Conservation (phyloP, 2,113 vertebrate species). For the Rhinolophus sinicus region DNA sequence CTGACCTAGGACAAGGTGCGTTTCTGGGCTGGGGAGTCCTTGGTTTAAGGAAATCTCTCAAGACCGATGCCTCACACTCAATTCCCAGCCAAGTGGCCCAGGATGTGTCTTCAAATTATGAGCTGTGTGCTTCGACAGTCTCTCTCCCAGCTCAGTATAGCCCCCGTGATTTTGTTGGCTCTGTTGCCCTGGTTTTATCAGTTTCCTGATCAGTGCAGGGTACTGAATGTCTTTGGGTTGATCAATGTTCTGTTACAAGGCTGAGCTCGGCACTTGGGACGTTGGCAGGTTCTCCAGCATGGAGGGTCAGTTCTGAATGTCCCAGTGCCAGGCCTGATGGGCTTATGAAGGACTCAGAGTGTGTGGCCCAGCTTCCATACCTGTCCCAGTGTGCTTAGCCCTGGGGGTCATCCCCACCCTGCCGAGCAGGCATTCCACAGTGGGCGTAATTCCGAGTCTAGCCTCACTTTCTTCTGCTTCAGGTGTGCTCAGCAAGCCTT, state of each 20-base stretch:
- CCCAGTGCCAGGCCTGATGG: not conserved
- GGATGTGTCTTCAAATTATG: not conserved
- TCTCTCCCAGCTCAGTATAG: not conserved
- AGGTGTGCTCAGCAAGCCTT: not conserved
- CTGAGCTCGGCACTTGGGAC: not conserved
- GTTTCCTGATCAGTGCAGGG: not conserved
- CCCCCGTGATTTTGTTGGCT: not conserved
- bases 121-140: not conserved
- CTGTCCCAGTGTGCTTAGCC: not conserved
- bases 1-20: constrained; percentile 17
- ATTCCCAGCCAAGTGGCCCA: not conserved
- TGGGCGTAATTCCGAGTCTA: not conserved
- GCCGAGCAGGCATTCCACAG: not conserved
- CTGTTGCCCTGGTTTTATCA: not conserved
- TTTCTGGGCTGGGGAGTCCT: constrained; percentile 56
- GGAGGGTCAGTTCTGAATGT: not conserved
- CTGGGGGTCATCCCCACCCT: not conserved
- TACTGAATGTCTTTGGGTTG: not conserved
- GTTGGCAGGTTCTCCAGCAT: not conserved
- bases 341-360: not conserved
- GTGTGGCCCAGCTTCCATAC: not conserved
- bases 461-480: not conserved
- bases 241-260: not conserved
- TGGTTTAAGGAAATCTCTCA: not conserved
- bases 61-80: not conserved